A percentile compares a stretch with the other conserved stretches of the same genome.
Evolutionary conservation across 2,888 invertebrate genomes (phyloP).

Genomic region (Limnephilus lunatus): DNA sequence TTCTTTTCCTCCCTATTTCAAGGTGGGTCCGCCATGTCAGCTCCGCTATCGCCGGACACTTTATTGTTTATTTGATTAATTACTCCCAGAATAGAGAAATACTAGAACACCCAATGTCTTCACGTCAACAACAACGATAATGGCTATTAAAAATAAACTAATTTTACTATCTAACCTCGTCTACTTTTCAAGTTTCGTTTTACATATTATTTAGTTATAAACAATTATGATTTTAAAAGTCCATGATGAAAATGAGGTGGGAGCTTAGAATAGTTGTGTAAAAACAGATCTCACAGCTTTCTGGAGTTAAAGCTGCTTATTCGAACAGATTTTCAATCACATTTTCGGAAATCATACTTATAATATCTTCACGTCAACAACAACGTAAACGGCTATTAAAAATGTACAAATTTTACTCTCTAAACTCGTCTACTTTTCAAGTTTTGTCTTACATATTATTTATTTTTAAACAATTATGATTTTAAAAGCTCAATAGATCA

Average conservation of each 20-base stretch:
- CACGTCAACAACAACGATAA: neutral
- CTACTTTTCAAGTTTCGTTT: too few relatives aligned
- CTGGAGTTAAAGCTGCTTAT: too few relatives aligned
- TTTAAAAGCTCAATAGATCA: neutral
- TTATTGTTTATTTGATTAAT: slow-evolving; percentile 44
- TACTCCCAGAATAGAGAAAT: slow-evolving; percentile 11
- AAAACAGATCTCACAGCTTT: too few relatives aligned
- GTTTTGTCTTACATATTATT: neutral
- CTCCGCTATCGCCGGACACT: slow-evolving; percentile 15
- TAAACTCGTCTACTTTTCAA: too few relatives aligned
- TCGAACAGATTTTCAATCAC: neutral
- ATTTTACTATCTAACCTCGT: too few relatives aligned
- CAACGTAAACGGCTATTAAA: neutral
- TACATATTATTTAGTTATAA: neutral
- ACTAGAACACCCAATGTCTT: neutral
- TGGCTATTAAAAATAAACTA: too few relatives aligned
- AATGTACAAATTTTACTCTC: too few relatives aligned
- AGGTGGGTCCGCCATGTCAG: slow-evolving; percentile 22
- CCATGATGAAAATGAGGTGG: neutral
- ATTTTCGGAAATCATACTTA: neutral
- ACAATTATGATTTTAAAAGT: neutral
- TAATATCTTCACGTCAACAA: too few relatives aligned
- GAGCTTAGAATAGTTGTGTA: neutral
- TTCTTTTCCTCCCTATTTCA: slow-evolving; percentile 24
- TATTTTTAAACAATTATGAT: neutral